Conservation (phyloP, 2,113 vertebrate species). For the Chaetodon trifascialis region DNA sequence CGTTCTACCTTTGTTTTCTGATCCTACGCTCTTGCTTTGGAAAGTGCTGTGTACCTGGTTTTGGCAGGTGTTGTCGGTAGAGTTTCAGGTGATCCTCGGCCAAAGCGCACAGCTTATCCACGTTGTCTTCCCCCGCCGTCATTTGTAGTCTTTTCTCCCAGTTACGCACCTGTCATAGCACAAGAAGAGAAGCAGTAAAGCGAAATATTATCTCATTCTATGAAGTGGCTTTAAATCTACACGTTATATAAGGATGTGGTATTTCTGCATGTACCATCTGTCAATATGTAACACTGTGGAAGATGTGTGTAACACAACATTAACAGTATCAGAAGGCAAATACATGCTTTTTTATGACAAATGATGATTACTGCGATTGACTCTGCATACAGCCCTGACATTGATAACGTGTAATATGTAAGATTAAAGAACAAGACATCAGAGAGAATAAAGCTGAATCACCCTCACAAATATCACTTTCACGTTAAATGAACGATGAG, state of each 20-base stretch:
- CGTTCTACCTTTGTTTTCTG: background rate
- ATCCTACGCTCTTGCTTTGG: background rate
- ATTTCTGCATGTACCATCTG: too few species aligned
- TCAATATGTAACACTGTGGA: too few species aligned
- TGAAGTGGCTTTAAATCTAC: too few species aligned
- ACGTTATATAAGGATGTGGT: too few species aligned
- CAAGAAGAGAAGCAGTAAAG: background rate
- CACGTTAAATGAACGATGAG: background rate
- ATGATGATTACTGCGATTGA: background rate
- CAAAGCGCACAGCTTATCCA: constrained; percentile 64
- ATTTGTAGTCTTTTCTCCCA: constrained; percentile 82
- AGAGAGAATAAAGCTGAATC: background rate
- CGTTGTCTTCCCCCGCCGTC: constrained; percentile 37
- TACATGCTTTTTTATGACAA: background rate
- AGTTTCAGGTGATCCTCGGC: constrained; percentile 67
- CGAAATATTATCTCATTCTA: background rate
- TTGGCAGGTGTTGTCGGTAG: constrained; percentile 70
- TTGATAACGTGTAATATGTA: background rate
- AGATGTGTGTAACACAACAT: background rate
- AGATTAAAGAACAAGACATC: background rate
- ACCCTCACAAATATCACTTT: background rate
- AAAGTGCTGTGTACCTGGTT: constrained; percentile 66
- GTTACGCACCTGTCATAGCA: constrained; percentile 59
- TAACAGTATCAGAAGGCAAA: background rate
- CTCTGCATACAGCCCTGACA: background rate